These are phyloP conservation scores for Drosophila cracens DNA, from an alignment of 2,888 invertebrate species.

Conservation along the genomic window DNA sequence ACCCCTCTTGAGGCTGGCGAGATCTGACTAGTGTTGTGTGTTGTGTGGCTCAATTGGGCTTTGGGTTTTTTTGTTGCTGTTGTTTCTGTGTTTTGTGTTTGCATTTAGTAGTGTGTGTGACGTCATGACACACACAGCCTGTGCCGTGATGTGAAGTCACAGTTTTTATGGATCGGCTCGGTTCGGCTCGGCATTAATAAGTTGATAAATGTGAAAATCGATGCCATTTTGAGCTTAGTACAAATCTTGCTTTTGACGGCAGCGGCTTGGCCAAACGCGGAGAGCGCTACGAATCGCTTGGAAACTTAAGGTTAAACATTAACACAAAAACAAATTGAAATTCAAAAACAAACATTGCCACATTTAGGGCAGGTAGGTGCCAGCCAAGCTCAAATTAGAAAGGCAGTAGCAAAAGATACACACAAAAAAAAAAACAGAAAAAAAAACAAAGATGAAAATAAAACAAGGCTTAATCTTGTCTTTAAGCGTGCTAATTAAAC, in stretches of 20 bases:
- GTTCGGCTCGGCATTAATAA: slow-evolving; percentile 36
- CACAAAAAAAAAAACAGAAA: neutral
- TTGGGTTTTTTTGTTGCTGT: slow-evolving; percentile 58
- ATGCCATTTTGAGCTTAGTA: slow-evolving; percentile 67
- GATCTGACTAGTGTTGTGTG: slow-evolving; percentile 16
- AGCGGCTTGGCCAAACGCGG: slow-evolving; percentile 40
- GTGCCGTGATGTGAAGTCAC: slow-evolving; percentile 26
- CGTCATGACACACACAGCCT: slow-evolving; percentile 52
- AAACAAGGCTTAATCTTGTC: slow-evolving; percentile 6
- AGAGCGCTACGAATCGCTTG: slow-evolving; percentile 37
- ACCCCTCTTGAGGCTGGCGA: slow-evolving; percentile 12
- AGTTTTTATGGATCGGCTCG: slow-evolving; percentile 20
- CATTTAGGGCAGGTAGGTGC: slow-evolving; percentile 67
- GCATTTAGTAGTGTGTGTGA: slow-evolving; percentile 48
- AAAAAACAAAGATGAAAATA: neutral
- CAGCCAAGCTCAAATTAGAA: slow-evolving; percentile 64
- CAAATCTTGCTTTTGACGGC: slow-evolving; percentile 65
- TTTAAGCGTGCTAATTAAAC: slow-evolving; percentile 49
- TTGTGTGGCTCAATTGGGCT: slow-evolving; percentile 38
- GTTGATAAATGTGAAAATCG: slow-evolving; percentile 77
- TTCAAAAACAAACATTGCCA: slow-evolving; percentile 35
- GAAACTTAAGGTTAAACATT: slow-evolving; percentile 63
- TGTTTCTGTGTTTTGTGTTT: slow-evolving; percentile 8
- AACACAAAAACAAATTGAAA: slow-evolving; percentile 28
- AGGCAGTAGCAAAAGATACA: slow-evolving; percentile 46